Base-by-base conservation (phyloP, 2,888 invertebrate species). In the Agrochola lota region DNA sequence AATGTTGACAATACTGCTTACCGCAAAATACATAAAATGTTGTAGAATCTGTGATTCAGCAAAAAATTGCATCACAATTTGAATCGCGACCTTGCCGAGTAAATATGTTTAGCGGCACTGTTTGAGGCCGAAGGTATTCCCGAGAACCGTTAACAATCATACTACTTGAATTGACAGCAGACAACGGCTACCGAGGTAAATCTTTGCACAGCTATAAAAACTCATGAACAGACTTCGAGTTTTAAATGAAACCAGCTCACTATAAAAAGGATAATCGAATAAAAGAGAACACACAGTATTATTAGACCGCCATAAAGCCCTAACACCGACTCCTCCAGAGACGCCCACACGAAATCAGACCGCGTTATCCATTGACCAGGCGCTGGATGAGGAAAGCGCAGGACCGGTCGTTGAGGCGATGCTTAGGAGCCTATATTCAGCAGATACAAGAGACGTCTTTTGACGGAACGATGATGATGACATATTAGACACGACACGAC, bases 1-100 rank as follows among this genome's bases (percentile, higher is more conserved):
- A 80, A 81, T 72, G 46, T 77, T 81, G 77, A 81, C 71, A 46
- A 15, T 72, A 35, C 81, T 78, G 66, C 60, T 81, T 46, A 84
- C 79, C 71, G 67, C 67, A 84, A n/a, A 35, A 77, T 46, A 55
- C 59, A 20, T 68, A 57, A 75, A n/a, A 26, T 35, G 26, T n/a
- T 83, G 64, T 77, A n/a, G 78, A 35, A 70, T 55, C 35, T 64
- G 35, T 83, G 78, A 80, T n/a, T 83, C 64, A 66, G 69, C 70
- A 52, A 60, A 63, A 62, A 55, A 3, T 83, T 83, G 52, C 80
- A 83, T 30, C 52, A 77, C 23, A 55, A 6, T 83, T 77, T 60
- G 35, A 46, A 52, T 77, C 6, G 26, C 35, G 83, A 30, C 80
- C 80, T 80, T 83, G 59, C 11, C 11, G 2, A n/a, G 63, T 69